A percentile compares a stretch with the other conserved stretches of the same genome.
Evolutionary conservation across 2,888 invertebrate species (phyloP).

Genomic region (Gari tellinella): DNA sequence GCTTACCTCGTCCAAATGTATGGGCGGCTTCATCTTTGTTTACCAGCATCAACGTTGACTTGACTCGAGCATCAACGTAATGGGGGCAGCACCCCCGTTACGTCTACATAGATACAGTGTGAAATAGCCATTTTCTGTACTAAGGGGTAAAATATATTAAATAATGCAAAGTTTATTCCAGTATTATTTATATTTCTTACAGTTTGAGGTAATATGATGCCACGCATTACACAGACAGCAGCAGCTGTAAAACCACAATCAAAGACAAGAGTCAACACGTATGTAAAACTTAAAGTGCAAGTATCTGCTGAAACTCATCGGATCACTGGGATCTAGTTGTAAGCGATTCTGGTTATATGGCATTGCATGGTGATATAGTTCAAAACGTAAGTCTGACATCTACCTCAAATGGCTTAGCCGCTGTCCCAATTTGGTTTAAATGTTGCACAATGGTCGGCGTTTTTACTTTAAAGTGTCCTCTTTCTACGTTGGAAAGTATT

Average conservation of each 20-base stretch:
- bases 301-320: slow-evolving; percentile 14
- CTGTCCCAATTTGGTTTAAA: slow-evolving; percentile 18
- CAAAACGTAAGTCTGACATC: background rate
- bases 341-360: background rate
- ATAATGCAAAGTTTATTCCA: no score
- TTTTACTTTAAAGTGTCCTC: slow-evolving; percentile 46
- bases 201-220: no score
- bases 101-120: no score
- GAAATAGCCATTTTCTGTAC: no score
- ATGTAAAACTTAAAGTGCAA: slow-evolving; percentile 19
- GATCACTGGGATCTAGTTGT: slow-evolving; percentile 34
- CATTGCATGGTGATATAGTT: slow-evolving; percentile 26
- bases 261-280: slow-evolving; percentile 7
- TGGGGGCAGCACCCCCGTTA: no score
- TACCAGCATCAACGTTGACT: no score
- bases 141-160: no score
- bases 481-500: no score
- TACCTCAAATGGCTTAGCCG: slow-evolving; percentile 22
- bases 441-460: slow-evolving; percentile 43
- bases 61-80: no score
- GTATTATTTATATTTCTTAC: no score
- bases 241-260: slow-evolving; percentile 12
- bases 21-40: no score
- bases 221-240: slow-evolving; percentile 49
- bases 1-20: no score